Evolutionary conservation across 2,888 invertebrate genomes (phyloP).

Genomic region (Ophion ventricosus): DNA sequence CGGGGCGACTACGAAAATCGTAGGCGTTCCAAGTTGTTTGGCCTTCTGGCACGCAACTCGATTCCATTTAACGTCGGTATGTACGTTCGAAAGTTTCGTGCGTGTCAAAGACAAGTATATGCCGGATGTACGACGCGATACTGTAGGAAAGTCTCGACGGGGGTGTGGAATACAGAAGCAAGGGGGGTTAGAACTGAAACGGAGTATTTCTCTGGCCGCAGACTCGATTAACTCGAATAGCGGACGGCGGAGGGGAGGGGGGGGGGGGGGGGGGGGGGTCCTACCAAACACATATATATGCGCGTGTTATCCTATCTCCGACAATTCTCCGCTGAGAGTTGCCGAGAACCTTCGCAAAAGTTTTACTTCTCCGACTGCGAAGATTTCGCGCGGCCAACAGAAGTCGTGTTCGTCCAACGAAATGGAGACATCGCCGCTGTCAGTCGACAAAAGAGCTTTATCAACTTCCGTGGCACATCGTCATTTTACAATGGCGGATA

Average conservation of each 20-base stretch:
- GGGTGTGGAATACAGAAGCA: slow-evolving; percentile 2
- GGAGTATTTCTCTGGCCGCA: slow-evolving; percentile 39
- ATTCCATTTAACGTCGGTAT: slow-evolving; percentile 25
- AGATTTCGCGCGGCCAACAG: slow-evolving; percentile 7
- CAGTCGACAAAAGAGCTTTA: slow-evolving; percentile 20
- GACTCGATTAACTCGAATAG: slow-evolving; percentile 67
- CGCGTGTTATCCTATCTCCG: background rate
- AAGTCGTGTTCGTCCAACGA: slow-evolving; percentile 36
- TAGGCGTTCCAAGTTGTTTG: background rate
- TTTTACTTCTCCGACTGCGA: background rate
- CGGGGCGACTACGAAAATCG: background rate
- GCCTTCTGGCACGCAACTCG: background rate
- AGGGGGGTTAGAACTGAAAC: slow-evolving; percentile 4
- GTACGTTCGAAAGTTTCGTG: slow-evolving; percentile 35
- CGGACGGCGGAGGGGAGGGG: too few relatives aligned
- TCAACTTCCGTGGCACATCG: slow-evolving; percentile 17
- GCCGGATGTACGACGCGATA: slow-evolving; percentile 23
- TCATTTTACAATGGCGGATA: slow-evolving; percentile 8
- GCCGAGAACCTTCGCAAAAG: slow-evolving; percentile 17
- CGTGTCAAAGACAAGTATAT: background rate
- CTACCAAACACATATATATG: background rate
- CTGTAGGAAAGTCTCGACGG: slow-evolving; percentile 8
- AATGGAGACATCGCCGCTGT: background rate
- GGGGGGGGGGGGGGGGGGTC: too few relatives aligned
- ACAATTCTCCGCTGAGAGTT: slow-evolving; percentile 26